phyloP scores from a whole-genome alignment of 2,797 vertebrate genomes.

The Cuculus canorus region DNA sequence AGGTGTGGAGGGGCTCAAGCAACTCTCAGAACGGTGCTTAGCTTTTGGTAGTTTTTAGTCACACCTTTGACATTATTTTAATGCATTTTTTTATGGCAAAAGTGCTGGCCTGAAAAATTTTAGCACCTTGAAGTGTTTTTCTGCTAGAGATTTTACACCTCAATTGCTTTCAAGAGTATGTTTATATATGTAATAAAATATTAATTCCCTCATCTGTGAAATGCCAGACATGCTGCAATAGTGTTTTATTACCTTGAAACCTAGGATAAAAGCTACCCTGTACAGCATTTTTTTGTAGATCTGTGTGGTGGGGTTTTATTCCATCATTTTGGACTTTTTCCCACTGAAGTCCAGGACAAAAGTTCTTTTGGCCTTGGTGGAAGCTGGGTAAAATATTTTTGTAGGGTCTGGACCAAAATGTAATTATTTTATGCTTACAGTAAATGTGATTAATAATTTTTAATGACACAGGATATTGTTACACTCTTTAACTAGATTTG shows the following conservation, averaged over 20 bases:
- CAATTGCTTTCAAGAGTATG: constrained; percentile 56
- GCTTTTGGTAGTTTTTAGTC: neutral
- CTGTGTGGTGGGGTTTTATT: neutral
- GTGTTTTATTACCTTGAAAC: constrained; percentile 40
- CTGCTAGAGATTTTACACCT: constrained; percentile 48
- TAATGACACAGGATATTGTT: constrained; percentile 6
- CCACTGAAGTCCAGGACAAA: neutral
- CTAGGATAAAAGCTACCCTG: constrained; percentile 51
- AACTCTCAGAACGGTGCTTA: neutral
- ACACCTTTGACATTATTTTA: neutral
- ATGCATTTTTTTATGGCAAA: neutral
- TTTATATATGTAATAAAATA: constrained; percentile 56
- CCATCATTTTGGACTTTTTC: neutral
- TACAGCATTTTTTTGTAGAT: neutral
- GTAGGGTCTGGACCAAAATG: constrained; percentile 34
- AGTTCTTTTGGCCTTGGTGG: neutral
- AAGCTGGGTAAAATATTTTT: constrained; percentile 24
- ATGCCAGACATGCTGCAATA: constrained; percentile 66
- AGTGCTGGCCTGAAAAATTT: constrained; percentile 18
- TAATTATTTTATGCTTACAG: constrained; percentile 39
- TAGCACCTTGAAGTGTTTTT: constrained; percentile 28
- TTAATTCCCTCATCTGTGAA: constrained; percentile 47
- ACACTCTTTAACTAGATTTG: neutral
- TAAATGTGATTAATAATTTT: constrained; percentile 34
- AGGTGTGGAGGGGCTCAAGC: neutral